Evolutionary conservation across 2,797 vertebrate genomes (phyloP), one percentile per base, ranked within the genome.

Genomic region (Chrysolophus pictus): DNA sequence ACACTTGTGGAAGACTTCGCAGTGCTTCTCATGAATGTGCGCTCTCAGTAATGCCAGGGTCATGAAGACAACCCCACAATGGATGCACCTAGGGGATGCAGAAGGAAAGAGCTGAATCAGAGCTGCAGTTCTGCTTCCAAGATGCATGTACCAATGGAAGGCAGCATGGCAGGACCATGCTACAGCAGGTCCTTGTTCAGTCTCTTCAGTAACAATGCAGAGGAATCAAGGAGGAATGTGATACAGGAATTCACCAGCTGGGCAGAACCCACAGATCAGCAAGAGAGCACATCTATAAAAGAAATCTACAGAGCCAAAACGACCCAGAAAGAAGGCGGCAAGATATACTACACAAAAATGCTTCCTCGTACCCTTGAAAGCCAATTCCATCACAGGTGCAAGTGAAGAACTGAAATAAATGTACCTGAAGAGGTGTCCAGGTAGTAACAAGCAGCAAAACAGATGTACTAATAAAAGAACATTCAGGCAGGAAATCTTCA

Each of bases 21-120:
- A 99, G 97, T 99, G 99, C 95, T 98, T 99, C 95, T 99, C 99
- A 4, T 99, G 98, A 70, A 99, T 98, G 97, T 99, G 99, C 94
- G 92, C 97, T 97, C 99, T 99, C 90, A 99, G 98, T 96, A 98
- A 97, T 84, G 98, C 98, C 9, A 99, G 95, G 64, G 99, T 98
- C 97, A 98, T 98, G 94, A 99, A 99, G 94, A 99, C 98, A 80
- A 98, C 98, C 63, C 99, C 99, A 91, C 99, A 99, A 95, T 99
- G 99, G 97, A 99, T 98, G 97, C 99, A 99, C 97, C 99, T 99
- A 96, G 77, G 41, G 53, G 64, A 71, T 1, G 6, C 18, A 88
- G 1, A 7, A n/a, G 53, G 56, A 73, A 33, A 67, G 17, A 91
- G 64, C 24, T 6, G 7, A n/a, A 42, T 72, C 80, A 59, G 4